Conservation (phyloP, 2,888 invertebrate genomes). For the Euzetes globulus region DNA sequence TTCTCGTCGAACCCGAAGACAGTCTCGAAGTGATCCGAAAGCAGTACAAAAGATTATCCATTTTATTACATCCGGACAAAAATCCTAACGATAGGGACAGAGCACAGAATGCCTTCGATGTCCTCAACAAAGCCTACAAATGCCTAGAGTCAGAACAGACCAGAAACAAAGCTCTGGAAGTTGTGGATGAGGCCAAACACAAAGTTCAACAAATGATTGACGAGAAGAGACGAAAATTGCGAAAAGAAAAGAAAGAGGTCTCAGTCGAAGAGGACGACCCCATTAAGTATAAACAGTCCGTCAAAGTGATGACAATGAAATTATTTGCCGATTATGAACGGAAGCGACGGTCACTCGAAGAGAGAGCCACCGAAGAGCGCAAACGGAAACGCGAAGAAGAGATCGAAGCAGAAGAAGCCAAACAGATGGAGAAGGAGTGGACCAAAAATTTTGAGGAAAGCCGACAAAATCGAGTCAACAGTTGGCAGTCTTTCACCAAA, state of each 20-base stretch:
- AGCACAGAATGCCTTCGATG: constrained; percentile 65
- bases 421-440: constrained; percentile 88
- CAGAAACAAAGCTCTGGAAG: constrained; percentile 83
- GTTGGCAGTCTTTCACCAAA: constrained; percentile 82
- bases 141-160: constrained; percentile 90
- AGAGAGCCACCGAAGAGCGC: constrained; percentile 78
- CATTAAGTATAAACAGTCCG: constrained; percentile 65
- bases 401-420: constrained; percentile 82
- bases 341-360: constrained; percentile 74
- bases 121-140: constrained; percentile 91
- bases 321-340: constrained; percentile 92
- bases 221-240: constrained; percentile 86
- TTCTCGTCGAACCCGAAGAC: constrained; percentile 66
- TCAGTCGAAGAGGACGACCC: constrained; percentile 64
- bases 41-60: constrained; percentile 88
- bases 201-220: constrained; percentile 57
- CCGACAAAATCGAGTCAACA: constrained; percentile 78
- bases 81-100: constrained; percentile 89
- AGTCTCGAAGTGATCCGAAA: constrained; percentile 87
- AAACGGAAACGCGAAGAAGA: constrained; percentile 89
- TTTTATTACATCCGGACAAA: constrained; percentile 98
- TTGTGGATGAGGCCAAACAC: constrained; percentile 87
- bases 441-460: constrained; percentile 98
- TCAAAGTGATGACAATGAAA: constrained; percentile 99
- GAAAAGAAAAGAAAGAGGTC: constrained; percentile 65